Base-by-base conservation (phyloP, 2,888 invertebrate species). In the Macropis europaea region DNA sequence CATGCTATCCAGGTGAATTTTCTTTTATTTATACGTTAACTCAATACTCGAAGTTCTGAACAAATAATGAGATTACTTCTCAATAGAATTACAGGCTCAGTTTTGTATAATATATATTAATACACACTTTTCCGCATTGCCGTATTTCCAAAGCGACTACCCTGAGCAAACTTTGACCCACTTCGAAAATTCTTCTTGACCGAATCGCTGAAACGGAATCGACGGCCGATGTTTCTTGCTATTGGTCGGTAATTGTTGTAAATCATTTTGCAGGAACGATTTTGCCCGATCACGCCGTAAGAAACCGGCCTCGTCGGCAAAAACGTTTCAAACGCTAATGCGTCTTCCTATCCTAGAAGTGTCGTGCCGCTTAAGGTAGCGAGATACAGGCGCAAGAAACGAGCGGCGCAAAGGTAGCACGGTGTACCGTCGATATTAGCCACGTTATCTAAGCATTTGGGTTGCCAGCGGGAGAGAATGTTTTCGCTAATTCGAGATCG, bases 361-460 rank as follows among this genome's bases (percentile, higher is more conserved):
- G 59, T 73, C 40, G 72, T 34, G 66, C 72, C 60, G 30, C 50
- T 52, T 73, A 56, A 50, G 52, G 56, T 66, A 61, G 32, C 56
- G 24, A n/a, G n/a, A 73, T 64, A 43, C 32, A 53, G 28, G 15
- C 40, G 56, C 43, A 54, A 56, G 47, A 64, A 63, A 30, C 30
- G n/a, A n/a, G n/a, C n/a, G 32, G 24, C 42, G 60, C 32, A 24
- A 48, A 36, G 52, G 26, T 34, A 47, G 30, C 48, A 26, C 57
- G 13, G 9, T 13, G 7, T n/a, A n/a, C n/a, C 38, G 15, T 9
- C 34, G 70, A 34, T 52, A 62, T 70, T 59, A 63, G 50, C 36
- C 71, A 47, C 34, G 54, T 71, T 78, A 54, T 45, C 60, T 61
- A 63, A 64, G 52, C 40, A 57, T 71, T 71, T 64, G 11, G 64